Evolutionary conservation across 2,113 vertebrate species (phyloP).

Genomic region (Atractosteus spatula): DNA sequence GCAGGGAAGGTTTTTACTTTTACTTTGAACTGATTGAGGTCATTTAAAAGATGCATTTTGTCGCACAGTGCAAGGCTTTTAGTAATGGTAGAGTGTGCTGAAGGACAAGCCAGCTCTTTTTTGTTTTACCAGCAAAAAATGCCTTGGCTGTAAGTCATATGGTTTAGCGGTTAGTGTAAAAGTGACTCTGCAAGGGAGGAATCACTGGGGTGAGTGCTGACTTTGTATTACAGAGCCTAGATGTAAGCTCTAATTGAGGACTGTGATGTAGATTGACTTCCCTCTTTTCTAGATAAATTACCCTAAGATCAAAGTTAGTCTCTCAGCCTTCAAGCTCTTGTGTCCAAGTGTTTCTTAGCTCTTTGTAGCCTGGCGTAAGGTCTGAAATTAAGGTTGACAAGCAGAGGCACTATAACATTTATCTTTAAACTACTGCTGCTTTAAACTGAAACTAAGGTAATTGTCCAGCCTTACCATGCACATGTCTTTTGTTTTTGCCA

Average conservation of each 20-base stretch:
- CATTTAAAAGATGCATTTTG: too few species aligned
- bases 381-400: too few species aligned
- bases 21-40: too few species aligned
- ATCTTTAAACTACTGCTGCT: too few species aligned
- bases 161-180: slow-evolving; percentile 45
- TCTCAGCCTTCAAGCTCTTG: background rate
- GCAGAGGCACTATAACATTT: too few species aligned
- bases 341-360: background rate
- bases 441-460: background rate
- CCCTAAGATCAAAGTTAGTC: background rate
- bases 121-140: slow-evolving; percentile 29
- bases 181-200: slow-evolving; percentile 52
- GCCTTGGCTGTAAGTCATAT: slow-evolving; percentile 51
- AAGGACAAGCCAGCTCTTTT: slow-evolving; percentile 32
- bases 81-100: too few species aligned
- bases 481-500: slow-evolving; percentile 35
- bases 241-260: slow-evolving; percentile 64
- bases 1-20: too few species aligned
- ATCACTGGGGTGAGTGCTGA: slow-evolving; percentile 42
- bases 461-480: background rate
- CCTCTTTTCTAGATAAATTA: slow-evolving; percentile 26
- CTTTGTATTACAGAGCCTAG: slow-evolving; percentile 50
- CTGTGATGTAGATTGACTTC: slow-evolving; percentile 50
- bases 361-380: background rate
- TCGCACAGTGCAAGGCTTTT: too few species aligned